Base-by-base conservation (phyloP, 2,797 vertebrate genomes). In the Manis javanica region DNA sequence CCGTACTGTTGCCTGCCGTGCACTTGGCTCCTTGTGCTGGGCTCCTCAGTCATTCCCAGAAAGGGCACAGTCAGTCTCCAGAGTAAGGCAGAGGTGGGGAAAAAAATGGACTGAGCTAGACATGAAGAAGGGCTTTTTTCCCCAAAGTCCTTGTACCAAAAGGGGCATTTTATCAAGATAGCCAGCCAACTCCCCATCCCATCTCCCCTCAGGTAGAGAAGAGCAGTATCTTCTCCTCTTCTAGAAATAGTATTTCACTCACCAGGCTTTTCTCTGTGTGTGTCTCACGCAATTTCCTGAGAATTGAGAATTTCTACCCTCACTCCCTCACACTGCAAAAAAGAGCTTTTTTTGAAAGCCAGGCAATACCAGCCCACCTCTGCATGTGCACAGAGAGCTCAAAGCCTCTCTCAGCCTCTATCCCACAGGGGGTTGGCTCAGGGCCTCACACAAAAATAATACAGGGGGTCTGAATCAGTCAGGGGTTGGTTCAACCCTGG, bases 231-330 rank as follows among this genome's bases (percentile, higher is more conserved):
- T 88, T 23, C 61, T 84, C n/a, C 51, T 69, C 53, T 83, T n/a
- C 29, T 0, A 90, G 46, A 63, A 92, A 89, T 7, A 87, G 68
- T 24, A 61, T 63, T 83, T 85, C 72, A 94, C 53, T 94, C 61
- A 78, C 37, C 66, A 79, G 51, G 29, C 53, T 75, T 88, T 79
- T 81, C 61, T 89, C 57, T 95, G 39, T 86, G 51, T 63, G n/a
- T 53, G 59, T 68, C 87, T 71, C 79, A 53, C 51, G 90, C 94
- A 94, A 51, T 93, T 93, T 96, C 75, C 84, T 85, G 42, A 77
- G 49, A 53, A 97, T 23, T 53, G 46, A 88, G 34, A 96, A 93
- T 93, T 90, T 92, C 85, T 96, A 94, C 74, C 87, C 86, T 95
- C 29, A 93, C 21, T 93, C 81, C 72, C 83, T 95, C 74, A 83